A percentile compares a stretch with the other conserved stretches of the same genome.
Evolutionary conservation across 1,140 invertebrate species (phyloP).

Genomic region (Ctenoplectra terminalis): DNA sequence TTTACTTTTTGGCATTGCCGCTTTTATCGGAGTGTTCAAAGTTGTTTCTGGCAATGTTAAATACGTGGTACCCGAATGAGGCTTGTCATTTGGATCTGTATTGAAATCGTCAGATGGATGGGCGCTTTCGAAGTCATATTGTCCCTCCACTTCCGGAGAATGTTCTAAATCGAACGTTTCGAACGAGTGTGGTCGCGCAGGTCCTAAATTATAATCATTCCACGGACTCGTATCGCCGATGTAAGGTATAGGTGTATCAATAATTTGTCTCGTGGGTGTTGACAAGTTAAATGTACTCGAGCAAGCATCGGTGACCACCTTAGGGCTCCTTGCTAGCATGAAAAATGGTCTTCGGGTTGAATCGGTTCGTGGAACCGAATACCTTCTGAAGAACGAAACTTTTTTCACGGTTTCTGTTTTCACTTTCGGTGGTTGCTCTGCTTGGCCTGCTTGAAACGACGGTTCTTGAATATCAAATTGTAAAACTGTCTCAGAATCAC

Average conservation of each 20-base stretch:
- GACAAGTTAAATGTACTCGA: slow-evolving; percentile 76
- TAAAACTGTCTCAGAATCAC: slow-evolving; percentile 77
- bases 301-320: slow-evolving; percentile 74
- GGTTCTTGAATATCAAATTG: slow-evolving; percentile 75
- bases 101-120: neutral
- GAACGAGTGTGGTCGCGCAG: neutral
- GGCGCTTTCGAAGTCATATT: slow-evolving; percentile 61
- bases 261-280: neutral
- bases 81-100: slow-evolving; percentile 31
- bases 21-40: neutral
- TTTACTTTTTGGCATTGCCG: slow-evolving; percentile 29
- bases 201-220: slow-evolving; percentile 22
- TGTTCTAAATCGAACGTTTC: neutral
- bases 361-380: slow-evolving; percentile 60
- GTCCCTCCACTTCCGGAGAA: slow-evolving; percentile 28
- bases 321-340: slow-evolving; percentile 60
- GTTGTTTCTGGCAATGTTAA: slow-evolving; percentile 38
- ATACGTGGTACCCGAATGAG: slow-evolving; percentile 65
- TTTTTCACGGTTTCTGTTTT: slow-evolving; percentile 73
- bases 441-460: slow-evolving; percentile 19
- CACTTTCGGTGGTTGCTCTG: slow-evolving; percentile 56
- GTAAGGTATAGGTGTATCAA: neutral
- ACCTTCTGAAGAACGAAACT: slow-evolving; percentile 64
- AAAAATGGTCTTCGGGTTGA: slow-evolving; percentile 74
- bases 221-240: neutral